These are phyloP conservation scores for Danaus chrysippus DNA, from an alignment of 2,888 invertebrate genomes.

Conservation along the genomic window DNA sequence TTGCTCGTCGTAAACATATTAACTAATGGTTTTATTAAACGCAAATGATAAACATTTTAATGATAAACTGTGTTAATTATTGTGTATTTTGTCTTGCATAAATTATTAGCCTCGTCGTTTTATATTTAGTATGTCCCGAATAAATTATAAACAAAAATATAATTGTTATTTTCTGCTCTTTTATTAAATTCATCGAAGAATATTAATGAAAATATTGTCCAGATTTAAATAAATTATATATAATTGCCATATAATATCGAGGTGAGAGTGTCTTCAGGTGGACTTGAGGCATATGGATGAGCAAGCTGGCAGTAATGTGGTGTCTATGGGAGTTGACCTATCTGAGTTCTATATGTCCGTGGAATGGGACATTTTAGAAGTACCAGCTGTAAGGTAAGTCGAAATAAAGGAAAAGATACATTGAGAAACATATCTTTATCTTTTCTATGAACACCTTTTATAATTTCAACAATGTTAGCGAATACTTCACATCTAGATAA, in stretches of 20 bases:
- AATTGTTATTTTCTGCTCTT: too few relatives aligned
- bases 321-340: conserved; percentile 96
- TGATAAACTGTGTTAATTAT: conserved; percentile 2
- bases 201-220: neutral
- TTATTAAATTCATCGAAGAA: neutral
- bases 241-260: conserved; percentile 31
- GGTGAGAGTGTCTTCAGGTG: conserved; percentile 81
- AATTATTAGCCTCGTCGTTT: neutral
- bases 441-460: too few relatives aligned
- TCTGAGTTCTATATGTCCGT: conserved; percentile 99
- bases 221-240: conserved; percentile 11
- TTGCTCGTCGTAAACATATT: conserved; percentile 39
- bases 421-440: too few relatives aligned
- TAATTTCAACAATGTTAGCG: too few relatives aligned
- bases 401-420: neutral
- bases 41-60: conserved; percentile 20
- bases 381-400: conserved; percentile 92
- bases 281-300: conserved; percentile 96
- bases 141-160: too few relatives aligned
- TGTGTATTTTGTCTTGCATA: conserved; percentile 6
- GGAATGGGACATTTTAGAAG: conserved; percentile 99
- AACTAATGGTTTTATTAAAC: conserved; percentile 32
- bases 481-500: too few relatives aligned
- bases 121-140: neutral
- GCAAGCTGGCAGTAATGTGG: conserved; percentile 91